Base-by-base conservation (phyloP, 2,797 vertebrate genomes). In the Huso huso region DNA sequence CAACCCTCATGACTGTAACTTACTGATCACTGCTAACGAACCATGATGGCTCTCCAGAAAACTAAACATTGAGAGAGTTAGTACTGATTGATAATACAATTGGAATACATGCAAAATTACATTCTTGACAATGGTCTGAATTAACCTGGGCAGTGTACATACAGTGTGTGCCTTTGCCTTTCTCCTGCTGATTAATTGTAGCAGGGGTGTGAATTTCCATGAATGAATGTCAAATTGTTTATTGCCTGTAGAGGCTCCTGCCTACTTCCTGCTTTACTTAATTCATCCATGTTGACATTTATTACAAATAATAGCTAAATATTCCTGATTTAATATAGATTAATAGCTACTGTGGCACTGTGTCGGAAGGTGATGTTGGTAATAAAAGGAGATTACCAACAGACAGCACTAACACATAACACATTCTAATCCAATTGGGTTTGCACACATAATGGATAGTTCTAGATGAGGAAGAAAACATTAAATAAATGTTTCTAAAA, bases 261-360 rank as follows among this genome's bases (percentile, higher is more conserved):
- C 85, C 86, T 80, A 78, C 82, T 86, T 87, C 79, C 80, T 83
- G 75, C 78, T 84, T 83, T 76, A 78, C 87, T 83, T 78, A 78
- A 77, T 85, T 84, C 81, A 85, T 79, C 70, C 74, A 70, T 76
- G 81, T 77, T 89, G 86, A 87, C 87, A 86, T 87, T 87, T 88
- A 89, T 88, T 88, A 85, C 82, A 84, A 89, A 88, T 88, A 88
- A 89, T 84, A 83, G 78, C 82, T 85, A 89, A 89, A 88, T 88
- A 87, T 85, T 86, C 82, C 81, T 86, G 81, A 86, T 89, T 86
- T 87, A 87, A 83, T 67, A 23, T 57, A 60, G 64, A 64, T 65
- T 63, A 74, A 68, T 81, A 79, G 76, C 80, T 78, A 68, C 69
- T 69, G 71, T 75, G 68, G 83, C 76, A 76, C 76, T 74, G 77